These are phyloP conservation scores for Leptopilina syphax DNA, from an alignment of 2,888 invertebrate species.

Conservation along the genomic window DNA sequence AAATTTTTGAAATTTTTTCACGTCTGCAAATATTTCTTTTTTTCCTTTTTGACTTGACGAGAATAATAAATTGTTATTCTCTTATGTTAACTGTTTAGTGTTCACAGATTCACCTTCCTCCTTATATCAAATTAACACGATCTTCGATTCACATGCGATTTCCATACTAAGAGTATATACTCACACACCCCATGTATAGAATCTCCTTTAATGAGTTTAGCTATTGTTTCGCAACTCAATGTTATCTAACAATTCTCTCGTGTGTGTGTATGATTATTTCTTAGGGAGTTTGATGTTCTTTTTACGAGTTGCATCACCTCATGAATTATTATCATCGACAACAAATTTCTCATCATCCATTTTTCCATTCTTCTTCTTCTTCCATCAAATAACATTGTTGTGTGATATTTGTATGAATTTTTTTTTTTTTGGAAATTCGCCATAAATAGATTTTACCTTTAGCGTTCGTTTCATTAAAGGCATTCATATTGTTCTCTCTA, in stretches of 20 bases:
- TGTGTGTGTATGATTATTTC: conserved; percentile 13
- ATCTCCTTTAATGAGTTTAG: conserved; percentile 29
- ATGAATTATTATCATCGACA: not conserved
- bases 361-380: not conserved
- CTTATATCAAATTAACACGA: conserved; percentile 30
- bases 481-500: no score
- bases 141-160: conserved; percentile 34
- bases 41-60: not conserved
- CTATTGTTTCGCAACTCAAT: conserved; percentile 24
- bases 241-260: conserved; percentile 17
- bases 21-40: not conserved
- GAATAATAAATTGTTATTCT: conserved; percentile 2
- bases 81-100: not conserved
- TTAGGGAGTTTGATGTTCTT: conserved; percentile 12
- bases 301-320: conserved; percentile 24
- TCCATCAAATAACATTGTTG: no score
- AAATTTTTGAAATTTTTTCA: not conserved
- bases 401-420: not conserved
- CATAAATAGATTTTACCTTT: conserved; percentile 3
- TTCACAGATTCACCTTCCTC: conserved; percentile 18
- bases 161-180: conserved; percentile 29
- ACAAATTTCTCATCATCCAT: not conserved
- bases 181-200: not conserved
- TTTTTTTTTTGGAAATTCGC: not conserved
- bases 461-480: not conserved